Evolutionary conservation across 2,888 invertebrate genomes (phyloP).

Genomic region (Blastobasis lacticolella): DNA sequence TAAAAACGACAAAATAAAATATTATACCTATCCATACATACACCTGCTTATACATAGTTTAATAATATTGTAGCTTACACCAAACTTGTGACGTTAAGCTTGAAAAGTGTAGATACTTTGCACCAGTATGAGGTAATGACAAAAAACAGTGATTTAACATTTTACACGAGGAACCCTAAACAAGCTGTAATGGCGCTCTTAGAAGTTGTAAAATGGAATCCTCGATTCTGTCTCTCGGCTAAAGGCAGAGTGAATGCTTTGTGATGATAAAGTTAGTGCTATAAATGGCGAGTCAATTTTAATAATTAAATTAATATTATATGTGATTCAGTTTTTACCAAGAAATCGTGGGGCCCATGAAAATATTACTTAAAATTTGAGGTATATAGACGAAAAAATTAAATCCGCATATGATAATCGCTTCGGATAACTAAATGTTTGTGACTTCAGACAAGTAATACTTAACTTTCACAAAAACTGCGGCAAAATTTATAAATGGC

Average conservation of each 20-base stretch:
- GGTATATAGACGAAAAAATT: slow-evolving; percentile 1
- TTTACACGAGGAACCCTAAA: slow-evolving; percentile 3
- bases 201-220: slow-evolving; percentile 5
- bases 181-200: slow-evolving; percentile 4
- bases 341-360: slow-evolving; percentile 3
- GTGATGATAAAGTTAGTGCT: slow-evolving; percentile 1
- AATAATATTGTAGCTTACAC: too few species aligned
- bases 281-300: slow-evolving; percentile 2
- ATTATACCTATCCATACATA: background rate
- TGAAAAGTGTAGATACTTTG: too few species aligned
- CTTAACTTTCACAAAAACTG: too few species aligned
- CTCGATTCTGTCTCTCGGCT: slow-evolving; percentile 1
- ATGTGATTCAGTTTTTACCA: slow-evolving; percentile 1
- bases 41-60: too few species aligned
- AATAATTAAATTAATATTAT: slow-evolving; percentile 2
- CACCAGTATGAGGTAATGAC: too few species aligned
- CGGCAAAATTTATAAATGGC: too few species aligned
- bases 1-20: background rate
- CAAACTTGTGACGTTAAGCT: too few species aligned
- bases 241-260: slow-evolving; percentile 3
- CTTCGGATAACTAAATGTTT: too few species aligned
- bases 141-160: too few species aligned
- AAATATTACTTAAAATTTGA: slow-evolving; percentile 4
- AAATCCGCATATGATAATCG: slow-evolving; percentile 1
- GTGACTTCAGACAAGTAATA: too few species aligned